These are phyloP conservation scores for Gallinago stenura DNA, from an alignment of 2,797 vertebrate genomes.

Conservation along the genomic window DNA sequence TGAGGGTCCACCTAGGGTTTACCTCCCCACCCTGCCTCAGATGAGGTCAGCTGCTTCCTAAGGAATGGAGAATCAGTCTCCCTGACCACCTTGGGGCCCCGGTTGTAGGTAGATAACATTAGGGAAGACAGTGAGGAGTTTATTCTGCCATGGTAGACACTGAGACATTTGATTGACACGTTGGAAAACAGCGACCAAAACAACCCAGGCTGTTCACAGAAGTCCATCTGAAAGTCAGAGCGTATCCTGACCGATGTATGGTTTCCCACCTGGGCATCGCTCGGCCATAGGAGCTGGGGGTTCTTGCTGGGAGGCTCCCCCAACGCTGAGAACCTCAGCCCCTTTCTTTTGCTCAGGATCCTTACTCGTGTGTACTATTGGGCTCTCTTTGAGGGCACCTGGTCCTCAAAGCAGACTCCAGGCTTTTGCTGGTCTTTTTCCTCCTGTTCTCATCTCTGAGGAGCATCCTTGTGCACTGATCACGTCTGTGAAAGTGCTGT, in stretches of 20 bases:
- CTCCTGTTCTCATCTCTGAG: background rate
- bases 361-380: fast-evolving
- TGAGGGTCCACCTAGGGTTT: background rate
- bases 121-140: background rate
- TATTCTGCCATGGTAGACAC: background rate
- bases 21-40: background rate
- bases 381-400: background rate
- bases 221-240: background rate
- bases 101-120: background rate
- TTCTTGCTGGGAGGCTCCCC: background rate
- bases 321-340: background rate
- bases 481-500: background rate
- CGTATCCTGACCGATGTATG: background rate
- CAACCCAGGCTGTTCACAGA: background rate
- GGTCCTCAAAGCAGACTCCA: background rate
- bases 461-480: background rate
- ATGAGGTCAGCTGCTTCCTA: background rate
- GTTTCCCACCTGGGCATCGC: background rate
- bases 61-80: background rate
- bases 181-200: background rate
- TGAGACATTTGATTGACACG: background rate
- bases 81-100: background rate
- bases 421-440: background rate
- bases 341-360: background rate
- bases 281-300: fast-evolving